phyloP scores from a whole-genome alignment of 1,140 invertebrate species.

The Antheraea mylitta region DNA sequence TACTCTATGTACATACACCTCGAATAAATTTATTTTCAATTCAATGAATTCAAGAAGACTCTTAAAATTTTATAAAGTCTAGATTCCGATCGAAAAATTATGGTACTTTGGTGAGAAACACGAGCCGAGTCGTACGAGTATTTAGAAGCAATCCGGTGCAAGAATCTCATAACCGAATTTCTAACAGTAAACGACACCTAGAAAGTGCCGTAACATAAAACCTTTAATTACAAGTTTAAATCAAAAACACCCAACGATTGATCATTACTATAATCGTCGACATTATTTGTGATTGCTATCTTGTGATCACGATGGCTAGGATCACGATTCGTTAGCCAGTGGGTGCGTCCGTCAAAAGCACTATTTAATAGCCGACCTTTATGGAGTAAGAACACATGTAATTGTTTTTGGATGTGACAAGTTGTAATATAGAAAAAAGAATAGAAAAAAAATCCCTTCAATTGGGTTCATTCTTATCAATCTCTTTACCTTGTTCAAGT shows the following conservation, averaged over 20 bases:
- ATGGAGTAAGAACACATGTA: not conserved
- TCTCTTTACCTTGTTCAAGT: too few species aligned
- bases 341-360: slow-evolving; percentile 1
- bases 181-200: not conserved
- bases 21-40: too few species aligned
- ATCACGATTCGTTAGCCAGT: slow-evolving; percentile 2
- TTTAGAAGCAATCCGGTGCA: too few species aligned
- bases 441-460: too few species aligned
- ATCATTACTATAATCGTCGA: slow-evolving; percentile 2
- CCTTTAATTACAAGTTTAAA: slow-evolving; percentile 1
- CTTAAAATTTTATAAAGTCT: too few species aligned
- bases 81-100: too few species aligned
- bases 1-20: too few species aligned
- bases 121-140: too few species aligned
- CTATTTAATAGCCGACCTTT: slow-evolving; percentile 2
- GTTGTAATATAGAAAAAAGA: not conserved
- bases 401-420: not conserved
- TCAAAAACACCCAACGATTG: not conserved
- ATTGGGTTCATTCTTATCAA: too few species aligned
- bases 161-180: too few species aligned
- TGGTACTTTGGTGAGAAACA: too few species aligned
- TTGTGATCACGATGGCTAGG: not conserved
- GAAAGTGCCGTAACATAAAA: not conserved
- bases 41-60: too few species aligned
- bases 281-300: slow-evolving; percentile 2